Evolutionary conservation across 2,888 invertebrate species (phyloP).

Genomic region (Chrysolina americana): DNA sequence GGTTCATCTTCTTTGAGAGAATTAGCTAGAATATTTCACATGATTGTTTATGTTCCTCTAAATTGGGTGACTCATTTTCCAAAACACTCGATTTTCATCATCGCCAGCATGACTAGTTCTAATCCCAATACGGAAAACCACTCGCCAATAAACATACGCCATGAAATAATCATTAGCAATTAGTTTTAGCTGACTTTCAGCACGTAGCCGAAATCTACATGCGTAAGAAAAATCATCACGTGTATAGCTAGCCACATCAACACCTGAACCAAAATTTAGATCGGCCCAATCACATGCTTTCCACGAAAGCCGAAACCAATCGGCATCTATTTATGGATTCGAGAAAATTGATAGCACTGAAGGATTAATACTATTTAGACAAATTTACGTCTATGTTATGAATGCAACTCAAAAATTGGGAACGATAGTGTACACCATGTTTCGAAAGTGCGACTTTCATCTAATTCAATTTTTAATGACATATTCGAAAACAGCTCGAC

Average conservation of each 20-base stretch:
- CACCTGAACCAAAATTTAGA: conserved; percentile 1
- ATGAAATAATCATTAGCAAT: conserved; percentile 5
- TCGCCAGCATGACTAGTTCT: neutral
- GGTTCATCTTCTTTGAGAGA: neutral
- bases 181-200: conserved; percentile 10
- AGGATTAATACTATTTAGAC: neutral
- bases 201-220: neutral
- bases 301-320: neutral
- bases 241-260: neutral
- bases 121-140: neutral
- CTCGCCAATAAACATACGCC: neutral
- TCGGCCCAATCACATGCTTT: conserved; percentile 1
- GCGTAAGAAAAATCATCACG: neutral
- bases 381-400: neutral
- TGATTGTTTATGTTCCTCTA: neutral
- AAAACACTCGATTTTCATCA: neutral
- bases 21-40: neutral
- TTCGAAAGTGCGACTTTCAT: too few relatives aligned
- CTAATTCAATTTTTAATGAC: too few relatives aligned
- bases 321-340: neutral
- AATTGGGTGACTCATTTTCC: neutral
- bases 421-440: neutral
- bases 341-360: neutral
- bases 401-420: neutral
- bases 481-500: too few relatives aligned